Percentiles rank a stretch among this genome's conserved stretches.
These are phyloP conservation scores for Mustela nigripes DNA, from an alignment of 2,113 vertebrate genomes.

Conservation along the genomic window DNA sequence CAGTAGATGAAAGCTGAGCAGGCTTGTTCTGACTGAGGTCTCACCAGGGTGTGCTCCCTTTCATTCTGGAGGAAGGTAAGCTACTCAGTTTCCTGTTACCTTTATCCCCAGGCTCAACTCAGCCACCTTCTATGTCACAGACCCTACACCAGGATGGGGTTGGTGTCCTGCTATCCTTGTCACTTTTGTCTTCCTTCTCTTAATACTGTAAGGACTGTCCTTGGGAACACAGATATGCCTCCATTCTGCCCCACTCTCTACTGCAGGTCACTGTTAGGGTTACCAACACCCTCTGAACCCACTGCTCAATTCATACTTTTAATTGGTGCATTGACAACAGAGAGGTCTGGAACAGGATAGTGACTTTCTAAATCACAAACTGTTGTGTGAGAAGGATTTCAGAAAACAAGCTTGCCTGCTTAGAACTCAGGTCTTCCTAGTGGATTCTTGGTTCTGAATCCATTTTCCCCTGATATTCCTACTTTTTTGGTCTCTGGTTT, in stretches of 20 bases:
- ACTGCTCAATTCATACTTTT: too few relatives aligned
- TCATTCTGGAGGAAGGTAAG: not conserved
- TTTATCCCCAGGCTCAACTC: not conserved
- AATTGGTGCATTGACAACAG: too few relatives aligned
- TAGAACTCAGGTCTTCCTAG: not conserved
- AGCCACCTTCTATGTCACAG: too few relatives aligned
- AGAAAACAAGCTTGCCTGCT: not conserved
- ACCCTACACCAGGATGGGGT: too few relatives aligned
- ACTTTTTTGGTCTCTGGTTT: too few relatives aligned
- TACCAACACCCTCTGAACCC: too few relatives aligned
- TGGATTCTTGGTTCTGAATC: not conserved
- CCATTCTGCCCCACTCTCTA: too few relatives aligned
- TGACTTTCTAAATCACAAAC: fast-evolving
- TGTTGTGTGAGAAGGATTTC: not conserved
- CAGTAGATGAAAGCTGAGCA: fast-evolving
- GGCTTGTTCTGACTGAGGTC: not conserved
- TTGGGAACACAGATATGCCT: too few relatives aligned
- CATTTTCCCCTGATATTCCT: fast-evolving
- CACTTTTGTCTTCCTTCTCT: too few relatives aligned
- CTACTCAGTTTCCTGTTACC: not conserved
- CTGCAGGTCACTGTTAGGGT: too few relatives aligned
- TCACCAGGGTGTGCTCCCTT: constrained; percentile 45
- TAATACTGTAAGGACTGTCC: not conserved
- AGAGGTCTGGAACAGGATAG: too few relatives aligned
- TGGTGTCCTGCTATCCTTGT: too few relatives aligned